phyloP scores from a whole-genome alignment of 2,888 invertebrate species.

The Lamellibrachia columna region DNA sequence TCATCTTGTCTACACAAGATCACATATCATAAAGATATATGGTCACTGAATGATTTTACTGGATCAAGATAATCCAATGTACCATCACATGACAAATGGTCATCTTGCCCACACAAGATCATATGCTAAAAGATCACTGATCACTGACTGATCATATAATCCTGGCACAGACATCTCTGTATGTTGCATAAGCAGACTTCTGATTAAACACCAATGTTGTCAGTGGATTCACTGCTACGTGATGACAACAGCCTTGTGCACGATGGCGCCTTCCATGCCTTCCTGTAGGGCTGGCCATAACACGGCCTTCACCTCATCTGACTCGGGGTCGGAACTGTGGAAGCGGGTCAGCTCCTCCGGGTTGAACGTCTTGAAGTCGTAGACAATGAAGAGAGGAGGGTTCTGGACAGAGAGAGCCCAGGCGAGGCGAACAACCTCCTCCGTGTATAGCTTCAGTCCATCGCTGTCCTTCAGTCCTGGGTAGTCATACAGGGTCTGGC shows the following conservation, averaged over 20 bases:
- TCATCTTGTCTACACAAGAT: background rate
- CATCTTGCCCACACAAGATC: background rate
- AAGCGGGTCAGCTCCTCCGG: slow-evolving; percentile 83
- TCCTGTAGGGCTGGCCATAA: slow-evolving; percentile 88
- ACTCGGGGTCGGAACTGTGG: slow-evolving; percentile 79
- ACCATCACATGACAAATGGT: background rate
- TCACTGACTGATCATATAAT: background rate
- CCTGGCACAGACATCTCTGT: background rate
- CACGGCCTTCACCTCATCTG: slow-evolving; percentile 81
- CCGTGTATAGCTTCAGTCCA: slow-evolving; percentile 81
- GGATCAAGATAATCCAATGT: background rate
- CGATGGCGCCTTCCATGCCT: slow-evolving; percentile 75
- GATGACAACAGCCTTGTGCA: slow-evolving; percentile 86
- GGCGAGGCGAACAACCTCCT: slow-evolving; percentile 84
- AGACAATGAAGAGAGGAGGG: slow-evolving; percentile 66
- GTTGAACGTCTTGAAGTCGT: slow-evolving; percentile 73
- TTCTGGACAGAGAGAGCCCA: slow-evolving; percentile 84
- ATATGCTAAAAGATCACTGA: background rate
- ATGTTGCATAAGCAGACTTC: too few relatives aligned
- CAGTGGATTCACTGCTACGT: slow-evolving; percentile 69
- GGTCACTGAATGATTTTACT: background rate
- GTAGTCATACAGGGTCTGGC: slow-evolving; percentile 91
- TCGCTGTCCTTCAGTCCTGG: slow-evolving; percentile 84
- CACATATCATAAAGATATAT: background rate
- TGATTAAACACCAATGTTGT: background rate